These are phyloP conservation scores for Syngnathus rostellatus DNA, from an alignment of 2,797 vertebrate species.

Conservation along the genomic window DNA sequence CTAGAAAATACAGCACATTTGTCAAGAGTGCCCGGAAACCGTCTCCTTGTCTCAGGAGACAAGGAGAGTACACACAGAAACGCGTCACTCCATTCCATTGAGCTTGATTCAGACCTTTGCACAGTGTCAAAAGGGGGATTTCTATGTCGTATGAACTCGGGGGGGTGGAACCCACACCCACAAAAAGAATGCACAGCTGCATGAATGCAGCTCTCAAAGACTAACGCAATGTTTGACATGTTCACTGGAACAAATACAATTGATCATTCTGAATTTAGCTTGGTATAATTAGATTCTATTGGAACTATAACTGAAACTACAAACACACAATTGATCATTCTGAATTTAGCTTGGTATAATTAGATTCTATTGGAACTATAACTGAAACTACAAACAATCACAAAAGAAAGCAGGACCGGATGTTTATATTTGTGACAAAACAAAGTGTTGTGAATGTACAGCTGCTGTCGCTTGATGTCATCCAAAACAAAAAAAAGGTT, in stretches of 20 bases:
- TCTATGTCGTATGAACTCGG: conserved; percentile 29
- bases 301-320: too few species aligned
- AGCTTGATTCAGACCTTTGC: conserved; percentile 39
- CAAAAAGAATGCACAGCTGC: conserved; percentile 53
- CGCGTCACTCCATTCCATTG: conserved; percentile 23
- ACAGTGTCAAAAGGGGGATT: conserved; percentile 14
- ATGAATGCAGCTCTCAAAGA: conserved; percentile 14
- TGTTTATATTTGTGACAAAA: neutral
- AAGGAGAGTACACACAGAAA: conserved; percentile 9
- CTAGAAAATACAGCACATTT: conserved; percentile 19
- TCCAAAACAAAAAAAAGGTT: neutral
- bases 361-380: too few species aligned
- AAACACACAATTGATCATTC: too few species aligned
- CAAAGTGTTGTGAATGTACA: neutral
- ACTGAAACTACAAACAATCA: too few species aligned
- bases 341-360: too few species aligned
- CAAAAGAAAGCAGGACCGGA: neutral
- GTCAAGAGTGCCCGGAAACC: conserved; percentile 31
- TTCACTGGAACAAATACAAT: neutral
- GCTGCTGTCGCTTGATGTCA: neutral
- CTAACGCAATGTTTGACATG: neutral
- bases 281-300: too few species aligned
- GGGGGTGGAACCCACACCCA: conserved; percentile 36
- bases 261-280: too few species aligned
- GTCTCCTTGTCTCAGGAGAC: conserved; percentile 36